Base-by-base conservation (phyloP, 2,888 invertebrate species). In the Leucoptera coffeella region DNA sequence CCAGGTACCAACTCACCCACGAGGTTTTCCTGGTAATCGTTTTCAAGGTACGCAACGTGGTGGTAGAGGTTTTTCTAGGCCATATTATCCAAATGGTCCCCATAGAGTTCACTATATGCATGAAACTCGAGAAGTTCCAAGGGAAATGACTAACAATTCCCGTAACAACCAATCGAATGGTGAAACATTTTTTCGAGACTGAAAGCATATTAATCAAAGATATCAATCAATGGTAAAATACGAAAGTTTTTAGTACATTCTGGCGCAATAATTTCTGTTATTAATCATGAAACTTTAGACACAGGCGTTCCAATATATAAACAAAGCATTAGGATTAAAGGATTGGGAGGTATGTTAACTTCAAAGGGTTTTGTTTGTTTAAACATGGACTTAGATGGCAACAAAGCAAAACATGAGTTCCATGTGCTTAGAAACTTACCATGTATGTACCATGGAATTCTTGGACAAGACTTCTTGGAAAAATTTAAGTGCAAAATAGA, bases 301-400 rank as follows among this genome's bases (percentile, higher is more conserved):
- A 26, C 21, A 21, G 14, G 32, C 15, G 31, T 33, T 29, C 30
- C 32, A 11, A 17, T 33, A 21, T 28, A 31, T 29, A 34, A 33
- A 30, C 22, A 30, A n/a, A 30, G 9, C 15, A 25, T 30, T 7
- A 14, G 10, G 10, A 26, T 34, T 28, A 30, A 29, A 14, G 33
- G 33, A 12, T 19, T 35, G 3, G 32, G 33, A 7, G 35, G 33
- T 12, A 30, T 20, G 10, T 20, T 30, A 2, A 11, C 29, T 4
- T 21, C 32, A 12, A 20, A 29, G 1, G 32, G 34, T 13, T 32
- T 25, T 25, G 30, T 30, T 28, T 31, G 24, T 20, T 11, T 34
- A 20, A 12, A 15, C 11, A 20, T 32, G 14, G 23, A 15, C 15
- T 5, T 11, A 3, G 3, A 22, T 9, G 19, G 14, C 2, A 5